Evolutionary conservation across 2,888 invertebrate species (phyloP), one percentile per base, ranked within the genome.

Genomic region (Aleiodes leptofemur): DNA sequence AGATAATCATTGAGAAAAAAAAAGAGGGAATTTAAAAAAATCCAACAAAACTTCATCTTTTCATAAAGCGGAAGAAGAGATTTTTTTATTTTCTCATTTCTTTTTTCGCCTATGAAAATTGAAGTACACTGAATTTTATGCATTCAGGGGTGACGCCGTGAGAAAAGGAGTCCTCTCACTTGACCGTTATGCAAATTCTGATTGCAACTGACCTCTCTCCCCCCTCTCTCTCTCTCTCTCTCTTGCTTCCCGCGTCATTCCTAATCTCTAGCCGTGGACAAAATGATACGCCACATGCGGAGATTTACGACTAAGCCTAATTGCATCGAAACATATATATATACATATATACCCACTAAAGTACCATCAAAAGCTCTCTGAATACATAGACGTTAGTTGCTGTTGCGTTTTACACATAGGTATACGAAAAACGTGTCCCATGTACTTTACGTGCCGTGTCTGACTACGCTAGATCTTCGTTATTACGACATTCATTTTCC

Each of bases 181-280:
- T 78, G 78, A 80, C 78, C 80, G 83, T 85, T 85, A 84, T 84
- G 83, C 81, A 83, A 84, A 84, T 85, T 83, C 78, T 79, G 77
- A 81, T 82, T 81, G 79, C 78, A 78, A 76, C 74, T 43, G 78
- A 80, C n/a, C 68, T 72, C 43, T 43, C 43, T 38, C 23, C 23
- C 2, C 23, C 38, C 68, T 72, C 43, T 43, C 43, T 38, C 23
- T 2, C 2, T 2, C 38, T 38, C 38, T 38, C 38, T 38, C 38
- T 38, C 38, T 38, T 8, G 38, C 38, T 43, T 43, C 43, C 43
- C 57, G 72, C 79, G 74, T 79, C 78, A 81, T 80, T 82, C 81
- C 84, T 83, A 85, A 84, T 84, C 83, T 83, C 83, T 79, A 51
- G 13, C 81, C 73, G 78, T 77, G 81, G 82, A 84, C 83, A 79